These are phyloP conservation scores for Iguana delicatissima DNA, from an alignment of 2,797 vertebrate genomes.

Conservation along the genomic window DNA sequence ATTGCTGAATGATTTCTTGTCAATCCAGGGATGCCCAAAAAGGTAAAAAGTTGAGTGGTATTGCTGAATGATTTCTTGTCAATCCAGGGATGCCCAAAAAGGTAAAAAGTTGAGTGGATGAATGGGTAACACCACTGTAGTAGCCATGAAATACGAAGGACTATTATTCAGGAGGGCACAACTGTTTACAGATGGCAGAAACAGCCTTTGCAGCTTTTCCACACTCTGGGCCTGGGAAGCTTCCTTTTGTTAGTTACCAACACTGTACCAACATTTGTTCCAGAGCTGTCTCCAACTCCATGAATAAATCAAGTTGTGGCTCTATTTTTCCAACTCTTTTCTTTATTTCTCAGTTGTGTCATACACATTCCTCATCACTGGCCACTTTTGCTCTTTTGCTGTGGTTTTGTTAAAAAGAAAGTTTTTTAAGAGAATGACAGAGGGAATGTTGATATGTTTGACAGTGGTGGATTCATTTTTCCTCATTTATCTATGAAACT, in stretches of 20 bases:
- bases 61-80: neutral
- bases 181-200: neutral
- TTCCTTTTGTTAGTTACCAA: neutral
- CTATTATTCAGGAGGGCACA: neutral
- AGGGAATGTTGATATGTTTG: neutral
- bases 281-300: neutral
- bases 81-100: neutral
- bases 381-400: no score
- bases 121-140: neutral
- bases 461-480: neutral
- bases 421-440: neutral
- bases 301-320: neutral
- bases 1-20: neutral
- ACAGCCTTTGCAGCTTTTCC: neutral
- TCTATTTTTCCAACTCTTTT: no score
- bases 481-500: neutral
- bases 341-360: no score
- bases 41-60: neutral
- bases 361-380: no score
- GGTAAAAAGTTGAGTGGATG: neutral
- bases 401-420: neutral
- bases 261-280: neutral
- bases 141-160: neutral
- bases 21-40: neutral
- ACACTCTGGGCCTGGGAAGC: neutral